Conservation (phyloP, 2,888 invertebrate genomes). For the Aspidiotus rigidus region DNA sequence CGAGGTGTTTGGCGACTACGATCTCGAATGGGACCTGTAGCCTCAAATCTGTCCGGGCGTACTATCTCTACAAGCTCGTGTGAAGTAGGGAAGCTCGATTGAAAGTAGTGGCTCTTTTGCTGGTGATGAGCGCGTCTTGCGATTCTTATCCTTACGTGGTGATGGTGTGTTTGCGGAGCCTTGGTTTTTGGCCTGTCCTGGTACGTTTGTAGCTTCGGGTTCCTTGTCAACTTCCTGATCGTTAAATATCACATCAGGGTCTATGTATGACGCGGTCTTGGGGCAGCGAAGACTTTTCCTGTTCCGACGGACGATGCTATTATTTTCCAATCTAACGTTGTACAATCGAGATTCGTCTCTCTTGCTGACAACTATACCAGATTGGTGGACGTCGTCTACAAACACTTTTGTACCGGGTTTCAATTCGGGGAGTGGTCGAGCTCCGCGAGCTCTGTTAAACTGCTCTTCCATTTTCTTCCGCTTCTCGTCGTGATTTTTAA, state of each 20-base stretch:
- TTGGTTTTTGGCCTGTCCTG: too few species aligned
- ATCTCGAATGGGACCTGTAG: too few species aligned
- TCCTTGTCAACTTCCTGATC: too few species aligned
- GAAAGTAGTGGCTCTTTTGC: too few species aligned
- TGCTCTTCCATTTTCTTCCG: neutral
- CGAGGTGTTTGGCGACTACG: too few species aligned
- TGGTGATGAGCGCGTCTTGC: too few species aligned
- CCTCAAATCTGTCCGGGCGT: too few species aligned
- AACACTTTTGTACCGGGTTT: neutral
- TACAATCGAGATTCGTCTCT: neutral
- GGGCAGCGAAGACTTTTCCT: neutral
- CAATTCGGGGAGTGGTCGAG: neutral
- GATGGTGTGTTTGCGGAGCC: too few species aligned
- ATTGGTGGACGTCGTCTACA: neutral
- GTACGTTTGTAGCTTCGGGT: too few species aligned
- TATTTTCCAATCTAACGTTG: neutral
- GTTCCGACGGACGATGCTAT: neutral
- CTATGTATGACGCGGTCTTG: neutral
- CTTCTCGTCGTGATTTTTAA: neutral
- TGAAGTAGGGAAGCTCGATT: too few species aligned
- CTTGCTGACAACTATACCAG: neutral
- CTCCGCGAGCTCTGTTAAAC: neutral
- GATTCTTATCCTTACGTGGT: too few species aligned
- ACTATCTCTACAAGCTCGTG: too few species aligned
- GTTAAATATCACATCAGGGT: neutral